Percentiles rank a stretch among this genome's conserved stretches.
These are phyloP conservation scores for Oenanthe oenanthe DNA, from an alignment of 2,113 vertebrate genomes.

Conservation along the genomic window DNA sequence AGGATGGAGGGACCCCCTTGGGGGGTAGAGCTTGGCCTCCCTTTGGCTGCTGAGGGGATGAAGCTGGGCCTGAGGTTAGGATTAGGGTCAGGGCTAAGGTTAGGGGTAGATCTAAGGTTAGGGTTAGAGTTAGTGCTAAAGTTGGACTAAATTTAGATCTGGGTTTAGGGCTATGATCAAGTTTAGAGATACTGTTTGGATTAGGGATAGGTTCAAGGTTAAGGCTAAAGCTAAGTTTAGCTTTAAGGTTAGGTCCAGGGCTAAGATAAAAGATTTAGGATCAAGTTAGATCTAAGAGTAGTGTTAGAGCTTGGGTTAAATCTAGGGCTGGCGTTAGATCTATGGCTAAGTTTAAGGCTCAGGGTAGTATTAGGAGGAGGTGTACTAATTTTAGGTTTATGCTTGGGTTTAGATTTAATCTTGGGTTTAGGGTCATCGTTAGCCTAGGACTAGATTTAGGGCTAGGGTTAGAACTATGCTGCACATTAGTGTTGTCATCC, in stretches of 20 bases:
- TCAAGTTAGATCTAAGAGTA: background rate
- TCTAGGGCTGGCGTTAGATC: rapidly evolving
- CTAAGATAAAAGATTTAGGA: background rate
- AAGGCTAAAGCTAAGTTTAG: background rate
- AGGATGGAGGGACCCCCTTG: background rate
- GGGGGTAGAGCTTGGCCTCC: background rate
- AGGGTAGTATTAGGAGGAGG: background rate
- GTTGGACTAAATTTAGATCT: background rate
- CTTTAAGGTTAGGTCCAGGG: background rate
- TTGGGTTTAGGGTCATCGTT: no score
- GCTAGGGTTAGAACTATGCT: no score
- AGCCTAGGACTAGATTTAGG: no score
- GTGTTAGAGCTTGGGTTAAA: background rate
- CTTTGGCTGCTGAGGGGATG: background rate
- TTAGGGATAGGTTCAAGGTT: background rate
- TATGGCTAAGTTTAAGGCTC: background rate
- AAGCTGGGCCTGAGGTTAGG: background rate
- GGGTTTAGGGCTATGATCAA: background rate
- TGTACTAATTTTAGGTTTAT: background rate
- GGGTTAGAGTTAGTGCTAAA: background rate
- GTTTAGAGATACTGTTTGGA: background rate
- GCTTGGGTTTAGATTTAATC: background rate
- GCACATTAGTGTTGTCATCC: no score
- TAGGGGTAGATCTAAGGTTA: background rate
- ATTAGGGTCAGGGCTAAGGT: no score